phyloP scores from a whole-genome alignment of 2,113 vertebrate species.

The Bos indicus region DNA sequence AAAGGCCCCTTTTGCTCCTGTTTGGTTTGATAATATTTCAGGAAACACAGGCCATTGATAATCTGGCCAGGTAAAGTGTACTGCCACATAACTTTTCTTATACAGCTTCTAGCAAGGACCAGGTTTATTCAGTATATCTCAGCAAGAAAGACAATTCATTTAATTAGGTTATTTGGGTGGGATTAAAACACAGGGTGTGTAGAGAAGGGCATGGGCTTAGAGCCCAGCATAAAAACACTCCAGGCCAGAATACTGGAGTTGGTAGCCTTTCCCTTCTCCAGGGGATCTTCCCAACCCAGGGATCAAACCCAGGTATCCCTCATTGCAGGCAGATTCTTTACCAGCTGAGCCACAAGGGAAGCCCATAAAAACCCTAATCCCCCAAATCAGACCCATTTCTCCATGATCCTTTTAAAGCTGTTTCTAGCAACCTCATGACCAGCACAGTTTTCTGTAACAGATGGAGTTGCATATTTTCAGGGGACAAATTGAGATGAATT shows the following conservation, averaged over 20 bases:
- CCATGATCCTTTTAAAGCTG: background rate
- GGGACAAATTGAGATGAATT: background rate
- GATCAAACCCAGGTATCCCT: background rate
- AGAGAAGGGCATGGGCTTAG: background rate
- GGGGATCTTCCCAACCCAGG: background rate
- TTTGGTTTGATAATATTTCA: conserved; percentile 88
- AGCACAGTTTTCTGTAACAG: background rate
- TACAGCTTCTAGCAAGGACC: background rate
- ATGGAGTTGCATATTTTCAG: background rate
- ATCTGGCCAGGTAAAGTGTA: conserved; percentile 80
- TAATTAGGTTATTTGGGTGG: background rate
- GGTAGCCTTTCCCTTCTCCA: background rate
- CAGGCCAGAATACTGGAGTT: background rate
- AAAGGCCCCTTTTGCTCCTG: conserved; percentile 81
- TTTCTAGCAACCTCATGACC: background rate
- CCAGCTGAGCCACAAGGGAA: background rate
- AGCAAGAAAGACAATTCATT: background rate
- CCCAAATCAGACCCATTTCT: background rate
- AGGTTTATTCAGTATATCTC: background rate
- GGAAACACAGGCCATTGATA: conserved; percentile 80
- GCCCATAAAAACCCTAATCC: background rate
- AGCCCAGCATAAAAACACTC: background rate
- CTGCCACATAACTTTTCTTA: conserved; percentile 2
- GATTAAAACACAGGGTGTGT: background rate
- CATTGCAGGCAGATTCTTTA: background rate